phyloP scores from a whole-genome alignment of 1,140 invertebrate species.

The Ips typographus region DNA sequence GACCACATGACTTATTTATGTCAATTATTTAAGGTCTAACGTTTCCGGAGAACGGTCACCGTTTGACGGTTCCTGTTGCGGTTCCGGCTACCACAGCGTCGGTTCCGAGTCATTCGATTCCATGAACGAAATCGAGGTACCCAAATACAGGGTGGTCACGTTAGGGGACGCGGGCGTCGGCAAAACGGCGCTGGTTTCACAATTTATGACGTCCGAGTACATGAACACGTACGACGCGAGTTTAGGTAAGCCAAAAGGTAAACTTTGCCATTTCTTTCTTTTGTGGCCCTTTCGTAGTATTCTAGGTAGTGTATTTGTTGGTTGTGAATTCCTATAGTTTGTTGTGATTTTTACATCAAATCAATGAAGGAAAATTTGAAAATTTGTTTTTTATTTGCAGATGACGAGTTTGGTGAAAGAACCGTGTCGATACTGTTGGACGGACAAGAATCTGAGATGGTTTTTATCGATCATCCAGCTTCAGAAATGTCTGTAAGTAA shows the following conservation, averaged over 20 bases:
- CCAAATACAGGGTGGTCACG: constrained; percentile 78
- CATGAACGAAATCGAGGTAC: constrained; percentile 60
- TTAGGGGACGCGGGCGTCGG: constrained; percentile 81
- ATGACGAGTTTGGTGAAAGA: constrained; percentile 89
- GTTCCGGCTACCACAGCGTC: constrained; percentile 69
- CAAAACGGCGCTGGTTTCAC: constrained; percentile 83
- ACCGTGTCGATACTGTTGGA: constrained; percentile 88
- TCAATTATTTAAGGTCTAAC: constrained; percentile 60
- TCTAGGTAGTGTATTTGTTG: too few species aligned
- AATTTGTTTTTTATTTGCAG: constrained; percentile 59
- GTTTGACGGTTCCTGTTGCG: constrained; percentile 81
- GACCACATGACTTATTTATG: not conserved
- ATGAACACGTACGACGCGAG: constrained; percentile 91
- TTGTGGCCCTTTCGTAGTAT: not conserved
- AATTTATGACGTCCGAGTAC: constrained; percentile 93
- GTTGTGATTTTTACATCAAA: not conserved
- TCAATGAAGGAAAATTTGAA: not conserved
- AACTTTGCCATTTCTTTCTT: constrained; percentile 5
- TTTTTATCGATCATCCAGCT: constrained; percentile 87
- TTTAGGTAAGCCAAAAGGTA: constrained; percentile 63
- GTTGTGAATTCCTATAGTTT: too few species aligned
- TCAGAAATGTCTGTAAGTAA: constrained; percentile 84
- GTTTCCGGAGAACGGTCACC: constrained; percentile 78
- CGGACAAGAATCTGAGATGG: constrained; percentile 86
- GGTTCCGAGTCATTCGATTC: constrained; percentile 59